Base-by-base conservation (phyloP, 2,888 invertebrate genomes). In the Orchesellides sinensis region DNA sequence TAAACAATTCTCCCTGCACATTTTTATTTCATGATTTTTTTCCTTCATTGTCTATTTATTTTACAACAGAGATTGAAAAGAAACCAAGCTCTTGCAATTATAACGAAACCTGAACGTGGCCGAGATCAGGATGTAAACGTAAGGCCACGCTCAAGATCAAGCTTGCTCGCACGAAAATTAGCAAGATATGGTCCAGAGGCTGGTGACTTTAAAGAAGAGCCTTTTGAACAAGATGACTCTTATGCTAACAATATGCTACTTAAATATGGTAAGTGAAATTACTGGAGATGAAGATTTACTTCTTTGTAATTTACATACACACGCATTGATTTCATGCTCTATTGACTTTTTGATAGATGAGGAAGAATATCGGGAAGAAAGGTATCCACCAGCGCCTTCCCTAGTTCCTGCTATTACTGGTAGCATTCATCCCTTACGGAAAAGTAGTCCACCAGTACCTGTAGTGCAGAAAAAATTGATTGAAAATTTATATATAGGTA, bases 361-460 rank as follows among this genome's bases (percentile, higher is more conserved):
- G 6, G 19, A 45, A 4, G 47, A 66, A 21, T 45, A 25, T 17
- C 10, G 25, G 17, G n/a, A 47, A 45, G 19, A 49, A 8, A 0
- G n/a, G 4, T 19, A 17, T 19, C 8, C 19, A 14, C 19, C 29
- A 19, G 61, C 21, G 1, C 8, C 52, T 17, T 52, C 52, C 1
- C 4, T 52, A 21, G 52, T 19, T 52, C 1, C 17, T 17, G 19
- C 17, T 1, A 4, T 4, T 52, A 52, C 4, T 1, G 52, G 17
- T 29, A 29, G 17, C n/a, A 40, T 8, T 47, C 17, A 25, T 10
- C 21, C 69, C 17, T 5, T 27, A 3, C 29, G 72, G 45, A 29
- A 35, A 35, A 29, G n/a, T 25, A 75, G 75, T 25, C 75, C 75
- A n/a, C 75, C 75, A 4, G 61, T 75, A 8, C 75, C 75, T 2